Evolutionary conservation across 2,113 vertebrate genomes (phyloP), one percentile per base, ranked within the genome.

Genomic region (Pseudopodoces humilis): DNA sequence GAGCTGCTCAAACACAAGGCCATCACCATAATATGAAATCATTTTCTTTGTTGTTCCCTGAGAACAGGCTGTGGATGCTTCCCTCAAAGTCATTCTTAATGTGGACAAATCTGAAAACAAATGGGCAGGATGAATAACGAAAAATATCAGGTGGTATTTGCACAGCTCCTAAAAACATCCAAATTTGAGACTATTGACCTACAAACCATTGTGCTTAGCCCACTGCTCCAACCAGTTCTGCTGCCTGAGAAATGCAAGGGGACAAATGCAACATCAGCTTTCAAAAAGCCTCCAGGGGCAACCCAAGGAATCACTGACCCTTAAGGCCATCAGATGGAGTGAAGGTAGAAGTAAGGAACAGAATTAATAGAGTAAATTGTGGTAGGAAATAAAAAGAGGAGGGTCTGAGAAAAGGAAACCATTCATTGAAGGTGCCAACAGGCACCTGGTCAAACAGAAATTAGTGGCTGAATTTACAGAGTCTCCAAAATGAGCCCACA

Each of bases 31-130:
- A 67, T 58, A 63, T 49, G 5, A 62, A 84, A 50, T 24, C 0
- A 30, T 71, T 79, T 52, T 25, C 69, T 86, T 83, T 90, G 58
- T 52, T 95, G 41, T 55, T 89, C 44, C 52, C 52, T 82, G 74
- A 67, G 86, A 96, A 86, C 28, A 70, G n/a, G 50, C 56, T 84
- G 55, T 46, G 71, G 43, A 50, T 65, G 23, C 47, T 86, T 80
- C 55, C 43, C 23, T 83, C 56, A 67, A 74, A 92, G 49, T 27
- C 31, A 20, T 59, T 68, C 65, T 68, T 69, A 53, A 69, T 39
- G 39, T 74, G 72, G 39, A 81, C 72, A 81, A 89, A 92, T 91
- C 47, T 86, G 69, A 81, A 71, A 91, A 86, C 53, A 72, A 92
- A 69, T 30, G 41, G 55, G 27, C 52, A 27, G 58, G 53, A 44